phyloP scores from a whole-genome alignment of 2,888 invertebrate species.

The Agonum fuliginosum region DNA sequence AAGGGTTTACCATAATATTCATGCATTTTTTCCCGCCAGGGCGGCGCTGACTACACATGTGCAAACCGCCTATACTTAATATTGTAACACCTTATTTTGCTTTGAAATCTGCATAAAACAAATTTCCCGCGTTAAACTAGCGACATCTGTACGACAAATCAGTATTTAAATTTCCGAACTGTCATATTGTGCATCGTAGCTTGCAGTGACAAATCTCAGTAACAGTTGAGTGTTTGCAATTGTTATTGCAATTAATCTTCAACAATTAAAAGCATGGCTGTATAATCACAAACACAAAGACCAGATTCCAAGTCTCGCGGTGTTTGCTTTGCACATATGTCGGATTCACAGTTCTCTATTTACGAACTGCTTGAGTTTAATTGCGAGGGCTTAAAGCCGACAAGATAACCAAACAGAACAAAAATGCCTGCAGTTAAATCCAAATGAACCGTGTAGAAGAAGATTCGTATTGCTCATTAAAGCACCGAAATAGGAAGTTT shows the following conservation, averaged over 20 bases:
- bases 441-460: conserved; percentile 31
- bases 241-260: conserved; percentile 56
- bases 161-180: too few species aligned
- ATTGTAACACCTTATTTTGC: too few species aligned
- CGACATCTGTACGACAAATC: too few species aligned
- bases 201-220: conserved; percentile 9
- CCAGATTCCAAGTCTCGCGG: conserved; percentile 12
- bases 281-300: conserved; percentile 37
- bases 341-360: conserved; percentile 35
- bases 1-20: too few species aligned
- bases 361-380: conserved; percentile 44
- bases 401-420: conserved; percentile 42
- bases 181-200: too few species aligned
- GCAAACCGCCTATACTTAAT: too few species aligned
- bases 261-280: conserved; percentile 40
- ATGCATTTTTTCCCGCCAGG: too few species aligned
- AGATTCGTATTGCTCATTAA: conserved; percentile 20
- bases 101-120: too few species aligned
- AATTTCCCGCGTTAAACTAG: too few species aligned
- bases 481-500: conserved; percentile 11
- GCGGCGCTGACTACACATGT: too few species aligned
- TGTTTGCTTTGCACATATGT: conserved; percentile 27
- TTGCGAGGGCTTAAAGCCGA: conserved; percentile 32
- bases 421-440: conserved; percentile 44
- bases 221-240: conserved; percentile 35